A percentile compares a stretch with the other conserved stretches of the same genome.
Evolutionary conservation across 1,140 invertebrate genomes (phyloP).

Genomic region (Hylaeus volcanicus): DNA sequence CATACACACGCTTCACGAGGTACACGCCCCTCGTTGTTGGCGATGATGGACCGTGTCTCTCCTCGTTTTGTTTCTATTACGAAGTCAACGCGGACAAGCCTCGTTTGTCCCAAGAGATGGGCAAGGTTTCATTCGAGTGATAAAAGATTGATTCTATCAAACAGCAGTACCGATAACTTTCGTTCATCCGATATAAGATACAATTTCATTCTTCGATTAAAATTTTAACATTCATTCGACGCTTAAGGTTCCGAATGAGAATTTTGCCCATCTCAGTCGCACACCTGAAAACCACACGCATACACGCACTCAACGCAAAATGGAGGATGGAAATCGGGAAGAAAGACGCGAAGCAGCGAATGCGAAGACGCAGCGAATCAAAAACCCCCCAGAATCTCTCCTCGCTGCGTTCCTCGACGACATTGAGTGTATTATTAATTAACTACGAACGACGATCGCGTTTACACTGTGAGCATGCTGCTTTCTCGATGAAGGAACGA

Average conservation of each 20-base stretch:
- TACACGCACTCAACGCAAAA: neutral
- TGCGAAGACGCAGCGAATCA: neutral
- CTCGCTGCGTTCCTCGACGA: neutral
- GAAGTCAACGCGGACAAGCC: neutral
- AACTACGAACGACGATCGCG: too few relatives aligned
- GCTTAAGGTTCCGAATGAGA: too few relatives aligned
- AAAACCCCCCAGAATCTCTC: neutral
- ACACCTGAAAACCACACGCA: neutral
- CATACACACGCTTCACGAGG: constrained; percentile 43
- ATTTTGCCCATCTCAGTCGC: neutral
- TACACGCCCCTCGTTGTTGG: neutral
- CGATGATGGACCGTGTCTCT: constrained; percentile 21
- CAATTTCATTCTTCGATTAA: too few relatives aligned
- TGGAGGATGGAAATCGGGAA: neutral
- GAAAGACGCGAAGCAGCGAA: neutral
- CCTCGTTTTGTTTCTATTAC: constrained; percentile 32
- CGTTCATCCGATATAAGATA: too few relatives aligned
- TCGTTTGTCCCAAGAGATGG: too few relatives aligned
- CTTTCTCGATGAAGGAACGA: too few relatives aligned
- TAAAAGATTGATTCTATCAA: too few relatives aligned
- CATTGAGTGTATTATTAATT: neutral
- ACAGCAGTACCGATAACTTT: too few relatives aligned
- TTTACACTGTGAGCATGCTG: too few relatives aligned
- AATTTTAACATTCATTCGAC: too few relatives aligned
- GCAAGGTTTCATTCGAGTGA: too few relatives aligned